phyloP scores from a whole-genome alignment of 2,888 invertebrate species.

The Rhagonycha fulva region DNA sequence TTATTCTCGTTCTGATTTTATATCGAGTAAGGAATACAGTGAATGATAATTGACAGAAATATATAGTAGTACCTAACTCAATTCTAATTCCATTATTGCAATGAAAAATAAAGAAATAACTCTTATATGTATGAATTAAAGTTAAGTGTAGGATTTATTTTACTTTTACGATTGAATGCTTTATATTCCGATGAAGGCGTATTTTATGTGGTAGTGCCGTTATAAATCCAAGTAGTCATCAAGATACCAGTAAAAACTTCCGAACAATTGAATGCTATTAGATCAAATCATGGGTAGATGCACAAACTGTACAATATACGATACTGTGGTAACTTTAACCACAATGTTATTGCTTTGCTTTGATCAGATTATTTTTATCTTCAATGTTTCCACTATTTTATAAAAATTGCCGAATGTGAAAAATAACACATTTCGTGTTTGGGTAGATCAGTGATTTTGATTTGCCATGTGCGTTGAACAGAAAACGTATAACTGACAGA shows the following conservation, averaged over 20 bases:
- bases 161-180: slow-evolving; percentile 30
- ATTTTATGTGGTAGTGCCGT: slow-evolving; percentile 22
- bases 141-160: slow-evolving; percentile 37
- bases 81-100: not conserved
- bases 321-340: not conserved
- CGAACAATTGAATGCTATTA: slow-evolving; percentile 26
- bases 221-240: slow-evolving; percentile 33
- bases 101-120: slow-evolving; percentile 28
- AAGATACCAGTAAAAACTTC: slow-evolving; percentile 31
- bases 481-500: not conserved
- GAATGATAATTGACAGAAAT: not conserved
- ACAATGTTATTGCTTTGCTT: not conserved
- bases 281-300: slow-evolving; percentile 17
- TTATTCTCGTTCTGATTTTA: not conserved
- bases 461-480: not conserved
- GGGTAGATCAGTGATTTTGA: not conserved
- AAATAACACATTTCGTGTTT: not conserved
- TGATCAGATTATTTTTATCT: not conserved
- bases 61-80: not conserved
- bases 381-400: not conserved
- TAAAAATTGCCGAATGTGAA: not conserved
- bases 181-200: slow-evolving; percentile 28
- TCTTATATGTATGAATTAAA: slow-evolving; percentile 37
- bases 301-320: not conserved
- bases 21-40: not conserved